Percentiles rank a stretch among this genome's conserved stretches.
These are phyloP conservation scores for Herminia tarsipennalis DNA, from an alignment of 2,888 invertebrate genomes.

Conservation along the genomic window DNA sequence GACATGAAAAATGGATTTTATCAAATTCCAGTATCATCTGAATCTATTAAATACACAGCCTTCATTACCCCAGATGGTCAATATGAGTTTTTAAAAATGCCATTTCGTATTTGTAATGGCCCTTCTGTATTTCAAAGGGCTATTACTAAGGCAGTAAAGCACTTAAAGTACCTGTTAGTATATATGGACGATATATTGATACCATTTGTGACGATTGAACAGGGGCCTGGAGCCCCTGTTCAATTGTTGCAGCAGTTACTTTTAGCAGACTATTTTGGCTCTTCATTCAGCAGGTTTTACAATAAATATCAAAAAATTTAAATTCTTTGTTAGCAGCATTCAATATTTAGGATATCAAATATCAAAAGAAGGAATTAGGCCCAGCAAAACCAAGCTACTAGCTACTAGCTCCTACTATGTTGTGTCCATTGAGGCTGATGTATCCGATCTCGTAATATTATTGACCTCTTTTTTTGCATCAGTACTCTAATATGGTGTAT, in stretches of 20 bases:
- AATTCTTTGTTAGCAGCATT: neutral
- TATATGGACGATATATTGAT: conserved; percentile 7
- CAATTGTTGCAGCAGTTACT: neutral
- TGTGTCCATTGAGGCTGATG: too few species aligned
- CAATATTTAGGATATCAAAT: conserved; percentile 5
- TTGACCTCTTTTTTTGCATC: too few species aligned
- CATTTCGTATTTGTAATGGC: conserved; percentile 36
- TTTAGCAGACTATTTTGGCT: neutral
- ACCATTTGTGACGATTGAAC: neutral
- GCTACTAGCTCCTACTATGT: too few species aligned
- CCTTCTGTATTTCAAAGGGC: conserved; percentile 37
- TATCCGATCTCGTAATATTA: too few species aligned
- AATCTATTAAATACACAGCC: conserved; percentile 30
- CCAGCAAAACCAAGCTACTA: neutral
- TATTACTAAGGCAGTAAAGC: conserved; percentile 20
- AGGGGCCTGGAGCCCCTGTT: conserved; percentile 1
- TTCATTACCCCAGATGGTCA: too few species aligned
- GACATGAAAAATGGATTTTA: conserved; percentile 17
- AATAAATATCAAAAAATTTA: neutral
- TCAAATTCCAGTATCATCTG: conserved; percentile 4
- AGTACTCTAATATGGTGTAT: too few species aligned
- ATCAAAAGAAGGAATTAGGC: conserved; percentile 1
- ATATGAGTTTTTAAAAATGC: conserved; percentile 33
- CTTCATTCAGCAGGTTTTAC: neutral
- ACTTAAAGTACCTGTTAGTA: conserved; percentile 3